phyloP scores from a whole-genome alignment of 2,888 invertebrate genomes.

The Ophonus ardosiacus region DNA sequence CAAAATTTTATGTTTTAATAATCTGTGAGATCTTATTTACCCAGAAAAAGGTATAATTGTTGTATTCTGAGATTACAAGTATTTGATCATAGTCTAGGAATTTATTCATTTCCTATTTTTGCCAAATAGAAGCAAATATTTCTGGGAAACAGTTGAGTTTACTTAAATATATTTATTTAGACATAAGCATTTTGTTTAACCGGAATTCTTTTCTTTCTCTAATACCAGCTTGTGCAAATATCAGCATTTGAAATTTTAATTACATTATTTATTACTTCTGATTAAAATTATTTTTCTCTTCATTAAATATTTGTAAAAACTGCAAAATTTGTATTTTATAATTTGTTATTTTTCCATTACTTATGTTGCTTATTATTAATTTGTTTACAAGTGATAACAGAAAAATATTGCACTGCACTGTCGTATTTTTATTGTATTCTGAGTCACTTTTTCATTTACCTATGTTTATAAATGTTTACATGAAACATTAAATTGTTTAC shows the following conservation, averaged over 20 bases:
- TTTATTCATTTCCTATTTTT: no score
- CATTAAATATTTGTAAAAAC: not conserved
- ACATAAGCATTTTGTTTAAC: not conserved
- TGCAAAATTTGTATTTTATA: not conserved
- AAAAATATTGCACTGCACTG: conserved; percentile 10
- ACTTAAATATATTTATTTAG: no score
- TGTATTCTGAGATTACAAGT: no score
- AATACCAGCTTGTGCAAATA: not conserved
- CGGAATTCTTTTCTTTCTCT: not conserved
- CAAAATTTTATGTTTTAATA: no score
- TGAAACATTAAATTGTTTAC: conserved; percentile 15
- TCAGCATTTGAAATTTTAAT: not conserved
- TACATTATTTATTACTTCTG: not conserved
- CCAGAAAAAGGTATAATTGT: no score
- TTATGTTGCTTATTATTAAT: not conserved
- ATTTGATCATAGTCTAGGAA: no score
- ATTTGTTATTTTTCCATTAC: not conserved
- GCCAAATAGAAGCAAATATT: no score
- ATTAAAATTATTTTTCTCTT: not conserved
- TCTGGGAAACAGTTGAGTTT: no score
- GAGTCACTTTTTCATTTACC: conserved; percentile 23
- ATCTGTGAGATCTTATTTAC: no score
- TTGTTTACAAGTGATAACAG: conserved; percentile 6
- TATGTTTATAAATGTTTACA: conserved; percentile 43
- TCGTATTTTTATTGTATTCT: conserved; percentile 7